Conservation (phyloP, 2,797 vertebrate genomes). For the Petrocephalus schoutedeni region DNA sequence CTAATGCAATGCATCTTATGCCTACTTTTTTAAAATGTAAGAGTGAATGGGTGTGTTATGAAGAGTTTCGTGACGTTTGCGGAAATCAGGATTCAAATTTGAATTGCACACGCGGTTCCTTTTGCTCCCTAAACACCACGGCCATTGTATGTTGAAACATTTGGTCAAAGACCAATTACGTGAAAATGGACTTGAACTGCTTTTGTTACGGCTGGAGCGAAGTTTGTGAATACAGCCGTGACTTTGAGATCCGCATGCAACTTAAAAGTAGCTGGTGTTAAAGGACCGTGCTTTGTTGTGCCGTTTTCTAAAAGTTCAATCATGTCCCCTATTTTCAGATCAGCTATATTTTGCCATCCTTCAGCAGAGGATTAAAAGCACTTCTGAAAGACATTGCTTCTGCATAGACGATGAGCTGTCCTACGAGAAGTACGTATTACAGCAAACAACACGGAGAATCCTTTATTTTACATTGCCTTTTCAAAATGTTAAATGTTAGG, state of each 20-base stretch:
- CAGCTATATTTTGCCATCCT: constrained; percentile 92
- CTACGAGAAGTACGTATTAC: constrained; percentile 86
- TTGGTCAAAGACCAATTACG: background rate
- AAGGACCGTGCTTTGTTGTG: background rate
- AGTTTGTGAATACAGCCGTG: background rate
- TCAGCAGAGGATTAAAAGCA: constrained; percentile 84
- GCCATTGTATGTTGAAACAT: background rate
- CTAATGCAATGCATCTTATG: background rate
- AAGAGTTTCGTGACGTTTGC: constrained; percentile 29
- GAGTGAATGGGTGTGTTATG: background rate
- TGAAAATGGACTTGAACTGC: background rate
- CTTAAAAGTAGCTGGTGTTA: background rate
- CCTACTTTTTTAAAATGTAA: background rate
- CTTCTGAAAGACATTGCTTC: constrained; percentile 84
- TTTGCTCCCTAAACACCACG: background rate
- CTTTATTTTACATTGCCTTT: background rate
- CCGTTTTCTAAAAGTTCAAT: background rate
- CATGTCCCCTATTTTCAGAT: constrained; percentile 67
- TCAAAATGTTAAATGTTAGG: background rate
- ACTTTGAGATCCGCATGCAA: background rate
- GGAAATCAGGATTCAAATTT: constrained; percentile 42
- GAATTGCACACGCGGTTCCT: background rate
- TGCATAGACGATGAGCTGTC: constrained; percentile 90
- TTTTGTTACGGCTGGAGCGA: background rate
- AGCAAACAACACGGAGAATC: background rate